phyloP scores from a whole-genome alignment of 2,888 invertebrate genomes.

The Zootermopsis nevadensis region DNA sequence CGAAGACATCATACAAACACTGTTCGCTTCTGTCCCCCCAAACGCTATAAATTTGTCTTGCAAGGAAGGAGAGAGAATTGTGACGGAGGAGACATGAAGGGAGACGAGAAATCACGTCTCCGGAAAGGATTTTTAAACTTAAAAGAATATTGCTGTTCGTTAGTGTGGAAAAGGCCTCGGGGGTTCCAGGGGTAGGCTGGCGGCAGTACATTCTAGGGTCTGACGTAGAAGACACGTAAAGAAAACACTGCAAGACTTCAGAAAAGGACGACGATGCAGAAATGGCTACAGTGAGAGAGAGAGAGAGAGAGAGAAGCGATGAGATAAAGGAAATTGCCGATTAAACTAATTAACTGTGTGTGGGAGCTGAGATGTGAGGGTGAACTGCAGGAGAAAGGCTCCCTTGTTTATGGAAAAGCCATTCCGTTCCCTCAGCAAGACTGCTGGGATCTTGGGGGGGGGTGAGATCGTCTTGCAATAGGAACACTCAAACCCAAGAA shows the following conservation, averaged over 20 bases:
- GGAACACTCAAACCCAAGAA: neutral
- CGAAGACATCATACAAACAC: neutral
- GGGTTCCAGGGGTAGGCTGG: neutral
- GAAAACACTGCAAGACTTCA: slow-evolving; percentile 10
- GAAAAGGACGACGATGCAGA: neutral
- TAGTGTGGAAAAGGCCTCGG: neutral
- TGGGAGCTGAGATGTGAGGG: slow-evolving; percentile 25
- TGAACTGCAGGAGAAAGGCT: neutral
- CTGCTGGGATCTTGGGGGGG: neutral
- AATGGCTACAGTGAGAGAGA: slow-evolving; percentile 4
- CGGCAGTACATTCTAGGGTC: neutral
- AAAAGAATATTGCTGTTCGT: slow-evolving; percentile 16
- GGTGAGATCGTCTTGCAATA: neutral
- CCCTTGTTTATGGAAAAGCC: slow-evolving; percentile 42
- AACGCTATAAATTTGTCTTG: neutral
- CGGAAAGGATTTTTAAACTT: neutral
- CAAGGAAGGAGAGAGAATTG: neutral
- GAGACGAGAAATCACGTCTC: neutral
- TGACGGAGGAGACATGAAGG: neutral
- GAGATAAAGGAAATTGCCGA: slow-evolving; percentile 48
- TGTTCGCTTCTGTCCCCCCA: neutral
- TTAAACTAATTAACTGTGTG: slow-evolving; percentile 50
- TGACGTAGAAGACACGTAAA: neutral
- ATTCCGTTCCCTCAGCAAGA: slow-evolving; percentile 11
- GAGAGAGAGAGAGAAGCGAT: too few relatives aligned